Evolutionary conservation across 1,140 invertebrate genomes (phyloP), one percentile per base, ranked within the genome.

Genomic region (Drosophila persimilis): DNA sequence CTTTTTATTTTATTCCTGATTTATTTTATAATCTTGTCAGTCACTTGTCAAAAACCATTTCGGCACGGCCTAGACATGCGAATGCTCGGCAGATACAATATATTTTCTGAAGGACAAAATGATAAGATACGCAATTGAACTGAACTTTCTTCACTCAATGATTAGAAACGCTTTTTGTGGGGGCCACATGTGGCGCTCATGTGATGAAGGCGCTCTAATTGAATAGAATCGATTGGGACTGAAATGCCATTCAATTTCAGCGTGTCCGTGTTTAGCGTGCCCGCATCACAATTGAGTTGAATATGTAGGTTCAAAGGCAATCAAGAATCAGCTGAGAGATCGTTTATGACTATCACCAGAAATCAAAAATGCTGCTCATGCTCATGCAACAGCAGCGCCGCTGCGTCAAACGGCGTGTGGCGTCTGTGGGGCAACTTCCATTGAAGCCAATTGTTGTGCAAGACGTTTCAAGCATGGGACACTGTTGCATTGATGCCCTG

Each of bases 71-170:
- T 17, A 43, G 45, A 50, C 52, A 45, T 55, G 63, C 35, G 15
- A 26, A 24, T 26, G 5, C 29, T 20, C 48, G 55, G 51, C 48
- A 59, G 58, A 57, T 55, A 39, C 55, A 29, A 55, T 29, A 67
- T 58, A 66, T 46, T 53, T 60, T 63, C 26, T 84, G 67, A 85
- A 85, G 81, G 80, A 77, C 81, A 86, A 86, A 86, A 80, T 74
- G 81, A 85, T 85, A 85, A 85, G 80, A 86, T 80, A 86, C 72
- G 65, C 62, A 85, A 85, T 84, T 84, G 76, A 76, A 84, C 80
- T 84, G 71, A 76, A 84, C 75, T 84, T 84, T 83, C 80, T 83
- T 75, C 61, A n/a, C 50, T 43, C 9, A 59, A 56, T 71, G 79
- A 78, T 83, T 85, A 73, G 45, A 71, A 62, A 50, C 46, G 60